These are phyloP conservation scores for Mantis religiosa DNA, from an alignment of 2,888 invertebrate species.

Conservation along the genomic window DNA sequence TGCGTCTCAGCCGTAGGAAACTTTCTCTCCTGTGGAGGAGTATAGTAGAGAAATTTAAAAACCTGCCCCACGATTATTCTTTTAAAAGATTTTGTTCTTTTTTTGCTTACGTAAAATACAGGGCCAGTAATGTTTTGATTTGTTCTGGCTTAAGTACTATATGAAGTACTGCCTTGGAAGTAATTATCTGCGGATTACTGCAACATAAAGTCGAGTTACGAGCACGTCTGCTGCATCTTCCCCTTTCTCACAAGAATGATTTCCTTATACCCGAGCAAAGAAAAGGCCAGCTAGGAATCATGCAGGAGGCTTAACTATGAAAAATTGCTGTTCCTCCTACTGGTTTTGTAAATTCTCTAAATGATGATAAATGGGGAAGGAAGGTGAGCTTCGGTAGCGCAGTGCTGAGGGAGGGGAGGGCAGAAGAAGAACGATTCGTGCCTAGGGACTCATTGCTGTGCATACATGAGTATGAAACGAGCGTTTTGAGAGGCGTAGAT, in stretches of 20 bases:
- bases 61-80: too few species aligned
- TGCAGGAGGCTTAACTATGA: not conserved
- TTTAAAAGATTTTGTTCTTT: too few species aligned
- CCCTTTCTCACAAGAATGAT: not conserved
- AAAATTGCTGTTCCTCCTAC: not conserved
- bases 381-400: not conserved
- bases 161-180: not conserved
- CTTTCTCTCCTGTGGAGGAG: too few species aligned
- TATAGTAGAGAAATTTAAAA: too few species aligned
- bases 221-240: not conserved
- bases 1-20: too few species aligned
- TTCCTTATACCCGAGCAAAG: not conserved
- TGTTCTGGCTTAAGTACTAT: not conserved
- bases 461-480: not conserved
- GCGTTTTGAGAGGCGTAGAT: conserved; percentile 1
- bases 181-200: conserved; percentile 12
- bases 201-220: conserved; percentile 17
- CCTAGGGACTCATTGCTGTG: not conserved
- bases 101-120: not conserved
- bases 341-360: conserved; percentile 1
- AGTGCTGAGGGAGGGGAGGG: not conserved
- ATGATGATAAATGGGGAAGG: conserved; percentile 1
- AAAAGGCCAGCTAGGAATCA: not conserved
- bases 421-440: not conserved
- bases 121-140: not conserved